Evolutionary conservation across 1,140 invertebrate genomes (phyloP).

Genomic region (Temnothorax curvispinosus): DNA sequence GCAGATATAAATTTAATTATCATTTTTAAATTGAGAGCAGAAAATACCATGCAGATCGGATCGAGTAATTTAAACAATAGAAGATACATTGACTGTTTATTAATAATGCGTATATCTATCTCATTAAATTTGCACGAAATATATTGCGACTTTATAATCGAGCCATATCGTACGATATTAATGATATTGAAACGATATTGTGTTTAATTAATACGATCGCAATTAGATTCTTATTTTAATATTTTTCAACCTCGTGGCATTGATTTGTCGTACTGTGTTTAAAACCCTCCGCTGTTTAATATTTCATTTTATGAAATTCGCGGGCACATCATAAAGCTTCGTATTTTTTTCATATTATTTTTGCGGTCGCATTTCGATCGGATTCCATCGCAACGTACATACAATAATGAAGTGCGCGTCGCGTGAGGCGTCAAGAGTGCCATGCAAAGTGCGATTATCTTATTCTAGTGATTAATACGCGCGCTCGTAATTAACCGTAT

Average conservation of each 20-base stretch:
- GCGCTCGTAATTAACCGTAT: constrained; percentile 2
- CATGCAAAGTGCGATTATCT: not conserved
- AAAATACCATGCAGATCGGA: not conserved
- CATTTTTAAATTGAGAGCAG: not conserved
- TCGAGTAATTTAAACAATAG: not conserved
- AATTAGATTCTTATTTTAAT: constrained; percentile 17
- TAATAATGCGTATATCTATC: constrained; percentile 10
- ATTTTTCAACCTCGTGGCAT: not conserved
- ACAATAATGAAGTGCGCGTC: not conserved
- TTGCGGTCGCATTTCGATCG: not conserved
- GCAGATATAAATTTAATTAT: not conserved
- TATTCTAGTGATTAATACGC: constrained; percentile 17
- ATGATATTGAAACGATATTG: not conserved
- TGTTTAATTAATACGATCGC: constrained; percentile 6
- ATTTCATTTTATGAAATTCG: not conserved
- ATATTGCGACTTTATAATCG: not conserved
- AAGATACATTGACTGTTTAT: not conserved
- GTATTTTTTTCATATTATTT: not conserved
- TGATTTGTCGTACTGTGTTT: not conserved
- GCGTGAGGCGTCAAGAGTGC: not conserved
- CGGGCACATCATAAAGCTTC: not conserved
- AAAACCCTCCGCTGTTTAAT: not conserved
- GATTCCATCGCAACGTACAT: not conserved
- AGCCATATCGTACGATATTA: not conserved
- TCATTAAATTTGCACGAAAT: not conserved